Conservation (phyloP, 1,140 invertebrate species). For the Solenopsis fugax region DNA sequence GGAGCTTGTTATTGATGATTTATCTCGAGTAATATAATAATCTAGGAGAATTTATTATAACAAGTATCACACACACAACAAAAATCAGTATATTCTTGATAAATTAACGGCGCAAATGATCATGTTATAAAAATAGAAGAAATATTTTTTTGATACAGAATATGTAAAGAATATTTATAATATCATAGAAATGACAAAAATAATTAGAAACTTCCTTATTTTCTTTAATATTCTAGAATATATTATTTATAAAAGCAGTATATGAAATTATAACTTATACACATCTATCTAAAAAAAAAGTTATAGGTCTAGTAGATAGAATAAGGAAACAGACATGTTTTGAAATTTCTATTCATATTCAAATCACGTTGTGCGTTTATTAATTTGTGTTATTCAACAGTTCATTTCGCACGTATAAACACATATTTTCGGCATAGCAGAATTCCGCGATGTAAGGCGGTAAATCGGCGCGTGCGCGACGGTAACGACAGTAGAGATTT, state of each 20-base stretch:
- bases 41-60: too few relatives aligned
- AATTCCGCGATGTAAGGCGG: conserved; percentile 32
- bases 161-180: not conserved
- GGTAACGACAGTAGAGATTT: conserved; percentile 66
- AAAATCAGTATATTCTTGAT: conserved; percentile 29
- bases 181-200: not conserved
- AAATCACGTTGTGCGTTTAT: not conserved
- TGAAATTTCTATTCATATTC: not conserved
- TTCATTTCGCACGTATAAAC: not conserved
- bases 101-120: not conserved
- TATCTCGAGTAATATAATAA: conserved; percentile 3
- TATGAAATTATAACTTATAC: not conserved
- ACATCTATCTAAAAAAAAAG: not conserved
- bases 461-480: conserved; percentile 14
- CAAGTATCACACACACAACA: too few relatives aligned
- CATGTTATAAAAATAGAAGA: not conserved
- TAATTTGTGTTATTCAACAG: conserved; percentile 8
- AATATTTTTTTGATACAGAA: not conserved
- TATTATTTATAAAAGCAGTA: not conserved
- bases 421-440: not conserved
- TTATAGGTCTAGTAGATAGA: not conserved
- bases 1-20: not conserved
- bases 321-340: not conserved
- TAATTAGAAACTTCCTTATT: not conserved
- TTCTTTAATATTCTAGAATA: not conserved